Evolutionary conservation across 1,140 invertebrate genomes (phyloP), one percentile per base, ranked within the genome.

Genomic region (Zelostemma sp.): DNA sequence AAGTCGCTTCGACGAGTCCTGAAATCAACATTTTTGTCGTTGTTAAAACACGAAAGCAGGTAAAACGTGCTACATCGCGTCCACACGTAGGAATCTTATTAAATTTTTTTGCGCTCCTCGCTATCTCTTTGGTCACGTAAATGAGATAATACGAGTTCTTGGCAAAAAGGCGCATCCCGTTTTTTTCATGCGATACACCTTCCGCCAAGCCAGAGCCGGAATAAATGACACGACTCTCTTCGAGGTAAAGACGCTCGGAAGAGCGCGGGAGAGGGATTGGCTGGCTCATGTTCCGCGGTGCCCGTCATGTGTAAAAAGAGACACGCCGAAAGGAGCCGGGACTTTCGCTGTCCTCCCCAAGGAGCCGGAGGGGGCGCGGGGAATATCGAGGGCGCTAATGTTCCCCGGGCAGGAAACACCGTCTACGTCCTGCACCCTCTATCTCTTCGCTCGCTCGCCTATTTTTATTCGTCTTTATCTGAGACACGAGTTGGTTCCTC

Each of bases 381-480:
- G 50, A 64, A 54, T 59, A 73, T 68, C 66, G 65, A 64, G 67
- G 55, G 64, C 60, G 67, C 61, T 71, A 68, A 71, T 69, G 67
- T 74, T 73, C 63, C 77, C 75, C 80, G 78, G 81, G 81, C 81
- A 82, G 82, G 81, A 85, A 82, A 81, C 78, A 77, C 78, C 77
- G 79, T 80, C 82, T 84, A 80, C 82, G 80, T 83, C 83, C 83
- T 75, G 81, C 83, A 80, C 80, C 80, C 83, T 80, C 83, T 77
- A 82, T 83, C 77, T 80, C 81, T 58, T 63, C 68, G 59, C 68
- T 61, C 51, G 63, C 74, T 75, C 74, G 81, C 81, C 80, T 85
- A 85, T 85, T 85, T 85, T 85, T 85, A 80, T 80, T 80, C 80
- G 75, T 79, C 80, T 82, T 82, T 82, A 82, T 82, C 80, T 82